phyloP scores from a whole-genome alignment of 2,113 vertebrate genomes.

The Carassius auratus region DNA sequence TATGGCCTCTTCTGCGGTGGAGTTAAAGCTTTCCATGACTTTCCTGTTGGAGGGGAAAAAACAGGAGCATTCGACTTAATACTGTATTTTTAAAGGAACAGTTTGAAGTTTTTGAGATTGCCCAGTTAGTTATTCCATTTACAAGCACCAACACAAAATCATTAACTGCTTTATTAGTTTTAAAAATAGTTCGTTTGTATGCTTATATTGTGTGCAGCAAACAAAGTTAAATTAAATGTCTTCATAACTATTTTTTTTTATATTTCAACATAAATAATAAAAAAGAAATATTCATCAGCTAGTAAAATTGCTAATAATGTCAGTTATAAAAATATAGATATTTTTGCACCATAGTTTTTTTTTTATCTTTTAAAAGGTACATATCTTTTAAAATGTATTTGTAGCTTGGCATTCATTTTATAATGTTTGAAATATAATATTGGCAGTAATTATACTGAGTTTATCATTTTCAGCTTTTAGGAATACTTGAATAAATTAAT shows the following conservation, averaged over 20 bases:
- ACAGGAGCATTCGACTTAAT: neutral
- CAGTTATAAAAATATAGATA: neutral
- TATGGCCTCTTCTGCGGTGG: conserved; percentile 95
- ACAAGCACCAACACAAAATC: neutral
- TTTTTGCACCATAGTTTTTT: neutral
- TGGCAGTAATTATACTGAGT: neutral
- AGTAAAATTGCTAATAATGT: neutral
- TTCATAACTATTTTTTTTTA: neutral
- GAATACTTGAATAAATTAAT: neutral
- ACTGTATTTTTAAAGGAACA: neutral
- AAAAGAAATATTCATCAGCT: neutral
- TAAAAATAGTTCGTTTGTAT: neutral
- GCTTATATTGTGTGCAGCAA: neutral
- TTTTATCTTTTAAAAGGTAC: neutral
- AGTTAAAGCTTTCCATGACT: conserved; percentile 96
- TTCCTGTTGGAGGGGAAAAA: conserved; percentile 75
- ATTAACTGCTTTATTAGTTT: neutral
- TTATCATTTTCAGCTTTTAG: neutral
- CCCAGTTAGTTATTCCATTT: neutral
- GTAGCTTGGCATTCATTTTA: neutral
- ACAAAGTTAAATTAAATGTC: neutral
- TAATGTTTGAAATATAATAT: neutral
- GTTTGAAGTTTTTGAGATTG: neutral
- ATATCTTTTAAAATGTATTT: neutral
- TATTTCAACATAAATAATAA: neutral